Evolutionary conservation across 2,888 invertebrate genomes (phyloP), one percentile per base, ranked within the genome.

Genomic region (Eupeodes luniger): DNA sequence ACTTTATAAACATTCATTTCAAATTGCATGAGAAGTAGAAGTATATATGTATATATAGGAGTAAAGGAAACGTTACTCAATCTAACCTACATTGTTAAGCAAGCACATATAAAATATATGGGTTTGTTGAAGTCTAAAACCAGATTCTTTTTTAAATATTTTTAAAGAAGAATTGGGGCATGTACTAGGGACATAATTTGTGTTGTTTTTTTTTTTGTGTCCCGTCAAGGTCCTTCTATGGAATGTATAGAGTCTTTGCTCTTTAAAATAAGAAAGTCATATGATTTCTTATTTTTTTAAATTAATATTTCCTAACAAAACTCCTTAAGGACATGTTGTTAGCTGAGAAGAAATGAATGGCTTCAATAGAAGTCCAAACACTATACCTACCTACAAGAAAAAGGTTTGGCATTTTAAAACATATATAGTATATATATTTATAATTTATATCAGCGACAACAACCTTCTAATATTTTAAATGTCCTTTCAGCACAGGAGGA

Each of bases 391-490:
- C 47, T 57, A 57, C 72, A 11, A 69, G 47, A 40, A 16, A 34
- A 27, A 34, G 19, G 36, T 34, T n/a, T 9, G 5, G 19, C 2
- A 12, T 12, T 66, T 12, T 66, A n/a, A 11, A 67, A 49, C 6
- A 19, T 47, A 19, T 16, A 4, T n/a, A 9, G 1, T 36, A 36
- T 62, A 12, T 36, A 36, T 62, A 12, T 64, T 62, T 62, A 44
- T 19, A 47, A 59, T 27, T 27, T 61, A 61, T 62, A 53, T 44
- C 16, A 59, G 64, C 70, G 57, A 79, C 80, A 84, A 77, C 84
- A 77, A 77, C 59, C 72, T 84, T 77, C 84, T 84, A 81, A 87
- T 84, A 87, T 84, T 84, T 84, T 84, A 81, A 87, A 87, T 87
- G 87, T 84, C 87, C 84, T 77, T 84, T 83, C 80, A 66, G 61